Evolutionary conservation across 1,140 invertebrate genomes (phyloP), one percentile per base, ranked within the genome.

Genomic region (Apis laboriosa): DNA sequence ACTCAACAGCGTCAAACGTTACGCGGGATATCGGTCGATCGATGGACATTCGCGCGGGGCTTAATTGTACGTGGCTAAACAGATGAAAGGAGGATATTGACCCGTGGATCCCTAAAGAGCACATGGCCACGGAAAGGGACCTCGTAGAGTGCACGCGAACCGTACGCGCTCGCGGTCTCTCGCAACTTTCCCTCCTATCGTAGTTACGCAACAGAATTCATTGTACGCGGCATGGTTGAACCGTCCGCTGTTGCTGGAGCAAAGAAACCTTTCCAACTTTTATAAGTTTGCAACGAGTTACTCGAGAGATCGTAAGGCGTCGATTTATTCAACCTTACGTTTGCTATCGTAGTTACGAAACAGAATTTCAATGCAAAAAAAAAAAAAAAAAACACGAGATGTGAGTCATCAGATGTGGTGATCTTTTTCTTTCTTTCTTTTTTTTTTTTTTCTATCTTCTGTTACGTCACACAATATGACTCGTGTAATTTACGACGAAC

Each of bases 61-160:
- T 88, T 88, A 86, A 88, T 88, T 83, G 78, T 82, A 83, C 60
- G 67, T 70, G 71, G 83, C 76, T 84, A 81, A 85, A 79, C 63
- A 80, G 86, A 88, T 83, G 87, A 88, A 83, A 88, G 87, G 77
- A 85, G 86, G 86, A 88, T 88, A 88, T 88, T 88, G 87, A 88
- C 86, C 86, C 84, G 84, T 68, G 34, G 34, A 43, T 7, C 63
- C 70, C 77, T 81, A 84, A 88, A 88, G 86, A 88, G 87, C 84
- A 88, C 86, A 88, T 88, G 87, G 87, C 86, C 87, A 86, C 87
- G 86, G 84, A 88, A 88, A 88, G 87, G 80, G 83, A 88, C 76
- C 86, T 85, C 86, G 79, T 80, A 88, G 82, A 88, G 86, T 83
- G 58, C 87, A 87, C 83, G 87, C 87, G 86, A 88, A 80, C 86